Evolutionary conservation across 2,113 vertebrate species (phyloP), one percentile per base, ranked within the genome.

Genomic region (Elgaria multicarinata): DNA sequence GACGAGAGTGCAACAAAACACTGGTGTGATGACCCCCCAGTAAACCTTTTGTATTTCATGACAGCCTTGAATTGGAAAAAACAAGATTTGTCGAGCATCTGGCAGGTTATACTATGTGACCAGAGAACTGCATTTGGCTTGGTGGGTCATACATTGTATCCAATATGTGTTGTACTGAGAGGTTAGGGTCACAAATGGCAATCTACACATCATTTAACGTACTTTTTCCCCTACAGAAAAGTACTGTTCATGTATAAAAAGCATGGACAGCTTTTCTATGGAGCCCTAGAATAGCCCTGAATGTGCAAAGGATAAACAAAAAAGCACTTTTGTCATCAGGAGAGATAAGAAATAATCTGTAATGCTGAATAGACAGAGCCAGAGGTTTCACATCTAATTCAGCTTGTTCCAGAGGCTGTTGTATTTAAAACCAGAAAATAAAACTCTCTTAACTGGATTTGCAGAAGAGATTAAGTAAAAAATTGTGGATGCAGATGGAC

Each of bases 381-480:
- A 94, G 95, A 94, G 93, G 89, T 93, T 96, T 95, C 91, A 91
- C 91, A 92, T 93, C 74, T 90, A 94, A 93, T 94, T 93, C 88
- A 94, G 94, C 91, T 94, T 92, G 95, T 96, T 95, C 94, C 89
- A 94, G 94, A 96, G 93, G 95, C 94, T 90, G 58, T 87, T 92
- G 93, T 92, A 93, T 93, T 94, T 93, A 72, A 95, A 94, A 94
- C 88, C 91, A 8, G 46, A 79, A 95, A 93, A 95, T 95, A 93
- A 93, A 93, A 93, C 22, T 18, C 55, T 22, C 55, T 31, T 24
- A n/a, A 55, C 5, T n/a, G 16, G n/a, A 58, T 22, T 58, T 80
- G 78, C 78, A 24, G 33, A n/a, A 80, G 31, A 82, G 55, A 64
- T 42, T 82, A 42, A 66, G 36, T 20, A 83, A 83, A 83, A n/a